phyloP scores from a whole-genome alignment of 2,113 vertebrate species.

The Danio rerio region DNA sequence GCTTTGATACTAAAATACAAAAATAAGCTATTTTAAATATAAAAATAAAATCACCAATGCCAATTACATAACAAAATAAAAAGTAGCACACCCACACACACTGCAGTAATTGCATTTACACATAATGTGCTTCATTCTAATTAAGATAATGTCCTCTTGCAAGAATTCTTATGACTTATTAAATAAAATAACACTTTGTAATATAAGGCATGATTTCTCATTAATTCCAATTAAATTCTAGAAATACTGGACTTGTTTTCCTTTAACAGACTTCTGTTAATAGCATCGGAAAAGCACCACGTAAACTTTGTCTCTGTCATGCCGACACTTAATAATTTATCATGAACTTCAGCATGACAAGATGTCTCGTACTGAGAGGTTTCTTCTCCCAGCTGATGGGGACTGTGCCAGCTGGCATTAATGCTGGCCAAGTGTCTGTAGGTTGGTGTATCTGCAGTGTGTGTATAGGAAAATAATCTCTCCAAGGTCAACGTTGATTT shows the following conservation, averaged over 20 bases:
- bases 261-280: slow-evolving; percentile 7
- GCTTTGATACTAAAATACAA: too few relatives aligned
- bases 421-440: slow-evolving; percentile 4
- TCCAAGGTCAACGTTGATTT: slow-evolving; percentile 11
- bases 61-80: background rate
- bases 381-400: background rate
- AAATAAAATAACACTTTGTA: background rate
- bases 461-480: slow-evolving; percentile 11
- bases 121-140: background rate
- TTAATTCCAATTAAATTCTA: background rate
- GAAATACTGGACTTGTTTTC: background rate
- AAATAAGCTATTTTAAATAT: too few relatives aligned
- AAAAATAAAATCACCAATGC: background rate
- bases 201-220: background rate
- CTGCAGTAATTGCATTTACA: background rate
- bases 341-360: slow-evolving; percentile 18
- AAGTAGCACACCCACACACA: background rate
- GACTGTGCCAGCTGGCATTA: background rate
- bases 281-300: background rate
- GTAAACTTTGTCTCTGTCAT: slow-evolving; percentile 12
- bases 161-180: background rate
- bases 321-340: slow-evolving; percentile 14
- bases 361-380: background rate
- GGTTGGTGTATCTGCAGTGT: slow-evolving; percentile 3
- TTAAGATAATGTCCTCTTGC: background rate